Evolutionary conservation across 1,140 invertebrate genomes (phyloP).

Genomic region (Tetramorium parvispinum): DNA sequence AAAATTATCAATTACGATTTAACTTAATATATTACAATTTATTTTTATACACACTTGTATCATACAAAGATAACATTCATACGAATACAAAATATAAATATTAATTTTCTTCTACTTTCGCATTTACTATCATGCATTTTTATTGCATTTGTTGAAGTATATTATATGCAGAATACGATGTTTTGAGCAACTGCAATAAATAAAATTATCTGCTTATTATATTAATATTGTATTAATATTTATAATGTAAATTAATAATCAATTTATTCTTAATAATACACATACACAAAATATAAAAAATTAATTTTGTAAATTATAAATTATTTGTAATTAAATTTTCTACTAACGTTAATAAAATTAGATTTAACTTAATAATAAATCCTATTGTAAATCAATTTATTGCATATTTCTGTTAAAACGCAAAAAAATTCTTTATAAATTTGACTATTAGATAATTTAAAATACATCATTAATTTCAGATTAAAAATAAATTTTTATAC

Average conservation of each 20-base stretch:
- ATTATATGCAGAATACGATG: conserved; percentile 64
- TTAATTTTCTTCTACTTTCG: conserved; percentile 1
- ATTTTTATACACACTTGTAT: neutral
- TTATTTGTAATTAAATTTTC: neutral
- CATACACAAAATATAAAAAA: neutral
- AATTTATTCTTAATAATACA: neutral
- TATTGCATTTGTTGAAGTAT: conserved; percentile 48
- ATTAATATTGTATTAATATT: neutral
- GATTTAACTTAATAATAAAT: neutral
- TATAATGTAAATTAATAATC: neutral
- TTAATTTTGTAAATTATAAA: neutral
- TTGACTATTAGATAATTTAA: neutral
- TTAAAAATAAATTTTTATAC: conserved; percentile 19
- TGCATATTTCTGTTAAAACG: neutral
- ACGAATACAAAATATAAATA: neutral
- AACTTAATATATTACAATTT: neutral
- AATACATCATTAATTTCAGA: neutral
- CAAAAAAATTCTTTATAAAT: neutral
- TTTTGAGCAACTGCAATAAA: conserved; percentile 63
- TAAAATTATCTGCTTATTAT: neutral
- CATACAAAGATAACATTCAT: neutral
- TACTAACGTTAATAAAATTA: neutral
- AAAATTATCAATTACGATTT: neutral
- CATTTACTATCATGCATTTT: neutral
- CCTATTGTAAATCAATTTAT: neutral